Base-by-base conservation (phyloP, 2,888 invertebrate genomes). In the Andrena fulva region DNA sequence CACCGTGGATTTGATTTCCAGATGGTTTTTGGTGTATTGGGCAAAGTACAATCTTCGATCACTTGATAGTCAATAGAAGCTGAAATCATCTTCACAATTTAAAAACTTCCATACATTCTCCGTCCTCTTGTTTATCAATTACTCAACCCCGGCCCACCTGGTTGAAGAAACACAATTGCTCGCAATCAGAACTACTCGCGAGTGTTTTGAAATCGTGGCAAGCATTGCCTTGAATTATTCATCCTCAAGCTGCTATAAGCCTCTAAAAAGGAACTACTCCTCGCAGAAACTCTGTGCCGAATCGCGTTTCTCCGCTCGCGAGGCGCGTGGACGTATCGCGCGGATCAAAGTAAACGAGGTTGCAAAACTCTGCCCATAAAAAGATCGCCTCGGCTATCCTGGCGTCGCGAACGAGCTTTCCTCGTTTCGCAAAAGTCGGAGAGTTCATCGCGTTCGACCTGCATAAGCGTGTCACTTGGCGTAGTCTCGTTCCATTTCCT, bases 371-470 rank as follows among this genome's bases (percentile, higher is more conserved):
- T 35, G 68, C 4, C 68, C 56, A 27, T 68, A 68, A 68, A 42
- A 68, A 27, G 68, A 56, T 56, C 52, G 33, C 16, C 35, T 33
- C 68, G 27, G 24, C 12, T 20, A 42, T 2, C 27, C 35, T 20
- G 24, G 33, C 10, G 52, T 50, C 20, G 48, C 54, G 20, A 16
- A 12, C 72, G 27, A 48, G 10, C 24, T 72, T 20, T 35, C 27
- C 12, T 63, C 52, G 50, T 24, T 64, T 64, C 33, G 20, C 16
- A 27, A 29, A 29, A n/a, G 16, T 59, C 60, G 7, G 52, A 54
- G 60, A 74, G 56, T 74, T 74, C 10, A 24, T 42, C 35, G 33
- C 16, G 35, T 24, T 35, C 67, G 66, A 77, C 66, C 29, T 52
- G 56, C 56, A 10, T 12, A 77, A 60, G n/a, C 24, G 62, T 75